Conservation (phyloP, 2,888 invertebrate species). For the Lasioglossum pauxillum region DNA sequence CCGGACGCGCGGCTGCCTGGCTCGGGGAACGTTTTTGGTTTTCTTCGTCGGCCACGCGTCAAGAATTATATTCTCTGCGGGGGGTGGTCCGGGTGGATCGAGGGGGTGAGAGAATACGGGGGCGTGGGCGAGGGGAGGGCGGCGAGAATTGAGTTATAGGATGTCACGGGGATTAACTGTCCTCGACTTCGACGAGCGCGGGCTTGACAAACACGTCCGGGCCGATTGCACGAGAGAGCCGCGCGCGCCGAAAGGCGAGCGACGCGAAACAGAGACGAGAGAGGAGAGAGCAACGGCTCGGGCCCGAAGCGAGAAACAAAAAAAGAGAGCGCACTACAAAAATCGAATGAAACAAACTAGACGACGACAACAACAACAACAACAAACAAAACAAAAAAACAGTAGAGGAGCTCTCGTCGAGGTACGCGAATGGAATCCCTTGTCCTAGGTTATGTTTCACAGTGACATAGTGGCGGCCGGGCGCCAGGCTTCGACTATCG, state of each 20-base stretch:
- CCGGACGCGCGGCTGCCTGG: background rate
- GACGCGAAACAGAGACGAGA: background rate
- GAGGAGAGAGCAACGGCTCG: slow-evolving; percentile 16
- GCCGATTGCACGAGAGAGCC: slow-evolving; percentile 50
- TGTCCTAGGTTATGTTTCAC: slow-evolving; percentile 70
- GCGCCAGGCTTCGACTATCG: slow-evolving; percentile 60
- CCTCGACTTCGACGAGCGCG: slow-evolving; percentile 55
- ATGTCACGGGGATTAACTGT: slow-evolving; percentile 71
- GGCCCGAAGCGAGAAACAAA: slow-evolving; percentile 15
- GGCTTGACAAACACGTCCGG: slow-evolving; percentile 68
- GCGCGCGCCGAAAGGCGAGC: background rate
- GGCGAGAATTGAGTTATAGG: slow-evolving; percentile 69
- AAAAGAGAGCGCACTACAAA: slow-evolving; percentile 18
- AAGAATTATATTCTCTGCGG: slow-evolving; percentile 46
- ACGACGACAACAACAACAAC: slow-evolving; percentile 19
- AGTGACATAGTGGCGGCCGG: slow-evolving; percentile 62
- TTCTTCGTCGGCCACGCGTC: slow-evolving; percentile 54
- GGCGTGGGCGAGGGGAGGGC: background rate
- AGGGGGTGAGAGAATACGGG: background rate
- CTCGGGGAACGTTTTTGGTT: slow-evolving; percentile 39
- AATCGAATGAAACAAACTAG: background rate
- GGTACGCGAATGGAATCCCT: slow-evolving; percentile 42
- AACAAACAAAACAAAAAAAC: slow-evolving; percentile 32
- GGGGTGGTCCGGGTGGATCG: background rate
- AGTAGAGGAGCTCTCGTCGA: background rate